A percentile compares a stretch with the other conserved stretches of the same genome.
phyloP scores from a whole-genome alignment of 2,797 vertebrate species.

The Crenuchus spilurus region DNA sequence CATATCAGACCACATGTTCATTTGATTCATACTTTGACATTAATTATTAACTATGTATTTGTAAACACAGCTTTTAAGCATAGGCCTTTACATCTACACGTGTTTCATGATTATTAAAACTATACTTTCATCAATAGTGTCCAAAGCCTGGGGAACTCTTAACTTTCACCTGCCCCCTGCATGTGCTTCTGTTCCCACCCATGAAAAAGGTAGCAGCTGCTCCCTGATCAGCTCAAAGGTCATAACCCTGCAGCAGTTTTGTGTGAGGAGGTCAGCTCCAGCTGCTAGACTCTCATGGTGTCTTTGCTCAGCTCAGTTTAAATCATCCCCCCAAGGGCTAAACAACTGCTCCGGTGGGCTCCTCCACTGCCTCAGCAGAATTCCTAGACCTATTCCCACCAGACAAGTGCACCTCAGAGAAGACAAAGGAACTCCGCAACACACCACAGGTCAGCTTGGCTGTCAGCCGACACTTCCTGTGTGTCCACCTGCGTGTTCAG shows the following conservation, averaged over 20 bases:
- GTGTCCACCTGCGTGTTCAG: neutral
- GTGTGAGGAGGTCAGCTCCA: conserved; percentile 34
- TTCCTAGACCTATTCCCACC: conserved; percentile 21
- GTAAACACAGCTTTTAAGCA: too few relatives aligned
- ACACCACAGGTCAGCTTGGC: conserved; percentile 17
- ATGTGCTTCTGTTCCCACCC: neutral
- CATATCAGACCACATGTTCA: too few relatives aligned
- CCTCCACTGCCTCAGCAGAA: neutral
- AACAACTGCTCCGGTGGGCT: conserved; percentile 8
- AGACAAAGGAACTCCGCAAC: conserved; percentile 3
- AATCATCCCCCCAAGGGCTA: neutral
- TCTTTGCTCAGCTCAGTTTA: neutral
- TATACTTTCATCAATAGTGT: too few relatives aligned
- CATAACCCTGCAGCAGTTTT: conserved; percentile 26
- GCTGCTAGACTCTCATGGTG: conserved; percentile 10
- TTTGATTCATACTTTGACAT: too few relatives aligned
- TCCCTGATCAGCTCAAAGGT: conserved; percentile 12
- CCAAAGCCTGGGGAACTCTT: too few relatives aligned
- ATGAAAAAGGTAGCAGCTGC: conserved; percentile 22
- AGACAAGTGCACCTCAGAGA: conserved; percentile 24
- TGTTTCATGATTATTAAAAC: too few relatives aligned
- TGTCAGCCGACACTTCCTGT: conserved; percentile 1
- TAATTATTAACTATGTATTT: too few relatives aligned
- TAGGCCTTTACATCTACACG: too few relatives aligned
- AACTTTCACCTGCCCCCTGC: conserved; percentile 28